Percentiles rank a stretch among this genome's conserved stretches.
These are phyloP conservation scores for Craniophora ligustri DNA, from an alignment of 2,888 invertebrate genomes.

Conservation along the genomic window DNA sequence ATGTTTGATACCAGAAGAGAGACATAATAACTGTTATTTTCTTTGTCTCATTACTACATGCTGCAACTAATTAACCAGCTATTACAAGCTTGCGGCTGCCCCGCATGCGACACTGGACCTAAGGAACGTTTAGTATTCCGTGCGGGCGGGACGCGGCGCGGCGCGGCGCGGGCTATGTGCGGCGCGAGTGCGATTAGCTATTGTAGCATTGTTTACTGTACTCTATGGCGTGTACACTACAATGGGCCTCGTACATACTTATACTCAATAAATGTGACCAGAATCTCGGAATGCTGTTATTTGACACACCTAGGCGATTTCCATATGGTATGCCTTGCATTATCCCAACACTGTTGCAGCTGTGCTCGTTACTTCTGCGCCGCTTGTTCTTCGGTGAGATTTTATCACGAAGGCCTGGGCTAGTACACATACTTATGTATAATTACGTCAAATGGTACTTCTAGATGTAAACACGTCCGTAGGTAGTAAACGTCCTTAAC, in stretches of 20 bases:
- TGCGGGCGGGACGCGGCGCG: background rate
- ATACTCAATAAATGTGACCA: background rate
- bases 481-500: too few relatives aligned
- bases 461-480: too few relatives aligned
- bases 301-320: constrained; percentile 1
- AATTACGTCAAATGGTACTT: too few relatives aligned
- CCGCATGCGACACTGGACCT: background rate
- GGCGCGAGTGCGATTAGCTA: background rate
- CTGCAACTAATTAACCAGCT: background rate
- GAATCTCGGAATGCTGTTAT: constrained; percentile 1
- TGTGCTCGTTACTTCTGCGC: too few relatives aligned
- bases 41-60: too few relatives aligned
- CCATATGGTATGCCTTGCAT: background rate
- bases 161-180: constrained; percentile 4
- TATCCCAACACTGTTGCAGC: too few relatives aligned
- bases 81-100: background rate
- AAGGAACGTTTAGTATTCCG: constrained; percentile 7
- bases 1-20: too few relatives aligned
- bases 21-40: too few relatives aligned
- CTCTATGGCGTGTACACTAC: background rate
- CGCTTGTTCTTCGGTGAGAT: too few relatives aligned
- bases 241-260: background rate
- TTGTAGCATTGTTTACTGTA: background rate
- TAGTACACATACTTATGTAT: too few relatives aligned
- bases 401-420: too few relatives aligned